These are phyloP conservation scores for Mirza zaza DNA, from an alignment of 2,113 vertebrate species.

Conservation along the genomic window DNA sequence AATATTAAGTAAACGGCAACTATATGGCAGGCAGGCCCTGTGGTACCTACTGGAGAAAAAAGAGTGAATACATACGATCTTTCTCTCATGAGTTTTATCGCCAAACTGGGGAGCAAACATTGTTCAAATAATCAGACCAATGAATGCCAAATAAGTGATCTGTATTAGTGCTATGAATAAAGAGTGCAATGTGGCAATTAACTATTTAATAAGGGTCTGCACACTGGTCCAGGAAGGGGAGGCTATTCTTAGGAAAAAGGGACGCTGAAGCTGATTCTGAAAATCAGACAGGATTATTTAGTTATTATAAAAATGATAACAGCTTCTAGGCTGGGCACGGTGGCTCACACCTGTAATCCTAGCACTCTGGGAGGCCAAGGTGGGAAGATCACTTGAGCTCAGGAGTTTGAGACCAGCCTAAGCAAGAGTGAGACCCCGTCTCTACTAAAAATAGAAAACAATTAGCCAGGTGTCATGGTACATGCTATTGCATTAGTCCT, in stretches of 20 bases:
- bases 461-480: too few relatives aligned
- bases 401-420: too few relatives aligned
- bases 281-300: background rate
- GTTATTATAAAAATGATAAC: background rate
- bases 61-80: background rate
- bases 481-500: too few relatives aligned
- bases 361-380: too few relatives aligned
- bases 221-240: background rate
- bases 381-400: too few relatives aligned
- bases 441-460: too few relatives aligned
- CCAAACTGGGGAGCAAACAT: background rate
- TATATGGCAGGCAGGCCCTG: too few relatives aligned
- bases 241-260: background rate
- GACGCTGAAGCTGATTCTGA: background rate
- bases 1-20: background rate
- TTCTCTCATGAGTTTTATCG: background rate
- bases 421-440: too few relatives aligned
- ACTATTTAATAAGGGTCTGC: rapidly evolving
- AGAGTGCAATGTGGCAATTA: background rate
- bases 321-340: too few relatives aligned
- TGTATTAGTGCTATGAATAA: background rate
- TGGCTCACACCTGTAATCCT: too few relatives aligned
- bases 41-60: background rate
- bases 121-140: background rate
- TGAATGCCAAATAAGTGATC: background rate